Evolutionary conservation across 2,113 vertebrate genomes (phyloP), one percentile per base, ranked within the genome.

Genomic region (Sylvietta virens): DNA sequence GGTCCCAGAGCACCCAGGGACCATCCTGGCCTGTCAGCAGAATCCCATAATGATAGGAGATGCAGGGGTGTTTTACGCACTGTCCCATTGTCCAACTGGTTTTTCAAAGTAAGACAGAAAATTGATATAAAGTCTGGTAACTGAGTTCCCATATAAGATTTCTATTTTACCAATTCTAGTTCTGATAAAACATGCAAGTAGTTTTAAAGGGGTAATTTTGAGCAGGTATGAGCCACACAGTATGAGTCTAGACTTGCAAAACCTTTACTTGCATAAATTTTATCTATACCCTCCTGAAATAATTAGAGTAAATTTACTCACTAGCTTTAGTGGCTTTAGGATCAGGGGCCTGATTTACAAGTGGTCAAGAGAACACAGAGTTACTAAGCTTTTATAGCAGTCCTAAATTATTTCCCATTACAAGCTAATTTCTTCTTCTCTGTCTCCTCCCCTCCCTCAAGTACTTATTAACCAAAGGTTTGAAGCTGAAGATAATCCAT

Each of bases 31-130:
- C 48, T 57, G 16, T 3, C 73, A 57, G 31, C 37, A 82, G 30
- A 72, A 62, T 24, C 22, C 30, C 21, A 2, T 2, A 19, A 45
- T 0, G 0, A n/a, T 4, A 17, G 23, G 13, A 87, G 45, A 69
- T 1, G 2, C 22, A 35, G 15, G n/a, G 6, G 35, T 30, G 24
- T 16, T 62, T 81, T 37, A 50, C 24, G 30, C 21, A 30, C 27
- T 42, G 11, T 33, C n/a, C 11, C 28, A 31, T 0, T 5, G 13
- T 15, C 28, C 27, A 51, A 10, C 2, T 15, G 2, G 7, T 76
- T 79, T 81, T 39, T 26, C 8, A 19, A 74, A 54, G 7, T 24
- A 83, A 50, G 4, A 47, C 3, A 1, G 6, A 27, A 92, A 84
- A 54, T 5, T 19, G 39, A 54, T 27, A 5, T 13, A 8, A 60